Evolutionary conservation across 2,113 vertebrate species (phyloP).

Genomic region (Morone saxatilis): DNA sequence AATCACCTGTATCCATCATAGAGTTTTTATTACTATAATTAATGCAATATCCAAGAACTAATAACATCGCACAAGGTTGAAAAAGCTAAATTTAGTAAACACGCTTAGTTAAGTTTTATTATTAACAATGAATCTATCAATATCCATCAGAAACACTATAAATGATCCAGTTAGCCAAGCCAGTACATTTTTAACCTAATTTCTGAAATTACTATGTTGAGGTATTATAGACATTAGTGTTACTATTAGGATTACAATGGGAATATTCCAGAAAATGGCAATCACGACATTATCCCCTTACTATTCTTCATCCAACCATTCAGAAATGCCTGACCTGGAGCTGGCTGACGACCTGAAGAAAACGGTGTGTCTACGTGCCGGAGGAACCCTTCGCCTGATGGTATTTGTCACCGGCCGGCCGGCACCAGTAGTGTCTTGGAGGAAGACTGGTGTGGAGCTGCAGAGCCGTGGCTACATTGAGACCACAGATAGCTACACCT

Average conservation of each 20-base stretch:
- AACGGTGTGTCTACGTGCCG: conserved; percentile 93
- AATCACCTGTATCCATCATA: not conserved
- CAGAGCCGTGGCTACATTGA: conserved; percentile 93
- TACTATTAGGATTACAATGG: not conserved
- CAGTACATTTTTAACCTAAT: too few relatives aligned
- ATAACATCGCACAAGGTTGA: not conserved
- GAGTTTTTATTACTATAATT: not conserved
- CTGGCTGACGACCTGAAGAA: conserved; percentile 96
- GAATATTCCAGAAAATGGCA: not conserved
- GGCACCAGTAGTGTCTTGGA: conserved; percentile 91
- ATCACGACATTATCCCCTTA: not conserved
- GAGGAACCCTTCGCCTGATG: conserved; percentile 91
- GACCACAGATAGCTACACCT: conserved; percentile 92
- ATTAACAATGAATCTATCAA: too few relatives aligned
- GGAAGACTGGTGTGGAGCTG: conserved; percentile 93
- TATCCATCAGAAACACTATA: not conserved
- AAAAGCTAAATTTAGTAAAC: not conserved
- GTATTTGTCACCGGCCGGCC: conserved; percentile 93
- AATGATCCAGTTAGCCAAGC: not conserved
- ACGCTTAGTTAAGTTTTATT: not conserved
- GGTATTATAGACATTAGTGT: not conserved
- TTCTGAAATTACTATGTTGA: not conserved
- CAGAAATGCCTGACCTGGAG: conserved; percentile 97
- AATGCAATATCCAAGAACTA: not conserved
- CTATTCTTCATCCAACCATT: not conserved